phyloP scores from a whole-genome alignment of 2,113 vertebrate species.

The Cheirogaleus medius region DNA sequence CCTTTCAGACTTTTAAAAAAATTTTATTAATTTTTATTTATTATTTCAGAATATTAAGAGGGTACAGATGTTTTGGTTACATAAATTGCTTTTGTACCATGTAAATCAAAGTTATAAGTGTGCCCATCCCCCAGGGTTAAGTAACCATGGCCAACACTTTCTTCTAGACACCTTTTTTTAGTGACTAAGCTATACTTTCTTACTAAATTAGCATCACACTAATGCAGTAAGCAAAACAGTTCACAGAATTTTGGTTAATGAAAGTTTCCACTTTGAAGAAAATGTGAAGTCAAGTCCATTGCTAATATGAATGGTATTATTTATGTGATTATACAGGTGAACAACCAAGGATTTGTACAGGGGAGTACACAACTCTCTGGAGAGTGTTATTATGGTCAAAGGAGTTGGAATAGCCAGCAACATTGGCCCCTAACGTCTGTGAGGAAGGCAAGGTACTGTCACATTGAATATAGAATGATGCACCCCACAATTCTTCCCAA shows the following conservation, averaged over 20 bases:
- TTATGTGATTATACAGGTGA: background rate
- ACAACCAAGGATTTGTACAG: background rate
- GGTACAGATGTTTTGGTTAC: too few relatives aligned
- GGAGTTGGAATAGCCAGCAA: background rate
- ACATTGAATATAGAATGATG: background rate
- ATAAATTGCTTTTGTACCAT: too few relatives aligned
- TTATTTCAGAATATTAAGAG: too few relatives aligned
- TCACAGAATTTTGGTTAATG: background rate
- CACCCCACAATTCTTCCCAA: background rate
- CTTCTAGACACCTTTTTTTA: background rate
- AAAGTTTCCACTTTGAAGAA: background rate
- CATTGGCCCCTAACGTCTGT: background rate
- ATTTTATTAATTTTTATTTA: too few relatives aligned
- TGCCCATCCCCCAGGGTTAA: background rate
- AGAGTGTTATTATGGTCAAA: background rate
- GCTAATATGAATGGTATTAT: background rate
- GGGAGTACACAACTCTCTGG: background rate
- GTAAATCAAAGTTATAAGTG: too few relatives aligned
- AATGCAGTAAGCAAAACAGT: background rate
- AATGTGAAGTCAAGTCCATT: background rate
- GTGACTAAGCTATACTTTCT: background rate
- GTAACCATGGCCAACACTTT: background rate
- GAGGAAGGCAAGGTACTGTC: background rate
- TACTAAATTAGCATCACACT: background rate
- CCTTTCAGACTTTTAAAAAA: background rate